Percentiles rank a stretch among this genome's conserved stretches.
Evolutionary conservation across 2,113 vertebrate genomes (phyloP).

Genomic region (Campylomormyrus numenius): DNA sequence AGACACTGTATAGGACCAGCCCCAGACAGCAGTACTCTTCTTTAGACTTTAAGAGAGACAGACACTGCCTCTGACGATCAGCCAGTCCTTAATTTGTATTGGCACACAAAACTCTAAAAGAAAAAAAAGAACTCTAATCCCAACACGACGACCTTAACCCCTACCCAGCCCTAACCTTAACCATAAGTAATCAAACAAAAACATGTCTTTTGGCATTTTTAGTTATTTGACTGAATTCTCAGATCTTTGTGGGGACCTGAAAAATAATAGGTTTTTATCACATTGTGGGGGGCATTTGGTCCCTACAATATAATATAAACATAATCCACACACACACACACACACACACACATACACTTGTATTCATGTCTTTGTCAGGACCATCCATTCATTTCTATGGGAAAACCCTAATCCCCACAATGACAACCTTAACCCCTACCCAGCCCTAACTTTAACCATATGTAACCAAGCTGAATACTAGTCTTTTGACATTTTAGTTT

Average conservation of each 20-base stretch:
- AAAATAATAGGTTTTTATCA: neutral
- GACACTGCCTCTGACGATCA: neutral
- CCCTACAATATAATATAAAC: neutral
- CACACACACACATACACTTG: neutral
- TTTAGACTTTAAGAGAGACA: neutral
- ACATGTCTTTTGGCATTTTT: too few relatives aligned
- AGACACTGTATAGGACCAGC: neutral
- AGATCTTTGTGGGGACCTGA: too few relatives aligned
- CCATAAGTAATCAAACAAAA: too few relatives aligned
- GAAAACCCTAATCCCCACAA: neutral
- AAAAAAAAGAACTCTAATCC: neutral
- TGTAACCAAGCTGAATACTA: neutral
- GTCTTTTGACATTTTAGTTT: neutral
- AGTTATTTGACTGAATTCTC: too few relatives aligned
- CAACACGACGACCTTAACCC: too few relatives aligned
- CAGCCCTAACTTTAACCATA: neutral
- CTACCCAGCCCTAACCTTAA: too few relatives aligned
- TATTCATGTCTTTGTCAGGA: neutral
- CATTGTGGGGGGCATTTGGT: neutral
- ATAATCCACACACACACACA: neutral
- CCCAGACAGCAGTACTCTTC: neutral
- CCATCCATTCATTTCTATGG: neutral
- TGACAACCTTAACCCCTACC: neutral
- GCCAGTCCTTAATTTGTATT: neutral
- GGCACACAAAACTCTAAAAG: neutral